Conservation (phyloP, 2,797 vertebrate genomes). For the Crypturellus tataupa region DNA sequence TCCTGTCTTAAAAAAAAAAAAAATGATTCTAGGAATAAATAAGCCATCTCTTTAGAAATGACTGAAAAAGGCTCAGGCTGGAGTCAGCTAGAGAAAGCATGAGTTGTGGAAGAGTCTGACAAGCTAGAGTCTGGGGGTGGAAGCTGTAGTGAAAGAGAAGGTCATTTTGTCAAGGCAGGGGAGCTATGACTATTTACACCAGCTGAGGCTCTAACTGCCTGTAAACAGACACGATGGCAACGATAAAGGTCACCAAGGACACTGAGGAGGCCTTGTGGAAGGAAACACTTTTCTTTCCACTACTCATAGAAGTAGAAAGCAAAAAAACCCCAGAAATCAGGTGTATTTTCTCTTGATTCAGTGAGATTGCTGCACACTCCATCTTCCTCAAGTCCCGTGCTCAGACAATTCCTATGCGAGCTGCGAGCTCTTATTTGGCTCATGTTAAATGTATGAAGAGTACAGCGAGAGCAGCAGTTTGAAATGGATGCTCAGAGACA, state of each 20-base stretch:
- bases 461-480: neutral
- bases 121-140: conserved; percentile 6
- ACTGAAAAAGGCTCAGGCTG: neutral
- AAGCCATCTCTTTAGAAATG: neutral
- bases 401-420: neutral
- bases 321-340: conserved; percentile 1
- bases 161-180: neutral
- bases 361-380: neutral
- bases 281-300: conserved; percentile 35
- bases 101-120: neutral
- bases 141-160: conserved; percentile 20
- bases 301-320: conserved; percentile 11
- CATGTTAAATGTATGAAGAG: neutral
- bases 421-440: neutral
- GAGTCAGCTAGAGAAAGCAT: neutral
- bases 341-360: neutral
- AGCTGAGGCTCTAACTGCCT: neutral
- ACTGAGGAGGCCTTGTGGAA: neutral
- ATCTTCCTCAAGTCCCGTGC: neutral
- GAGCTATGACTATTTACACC: neutral
- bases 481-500: neutral
- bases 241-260: conserved; percentile 8
- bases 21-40: neutral
- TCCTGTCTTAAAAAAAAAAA: neutral
- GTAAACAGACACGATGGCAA: neutral